phyloP scores from a whole-genome alignment of 2,797 vertebrate genomes.

The Chlorospingus semifuscus region DNA sequence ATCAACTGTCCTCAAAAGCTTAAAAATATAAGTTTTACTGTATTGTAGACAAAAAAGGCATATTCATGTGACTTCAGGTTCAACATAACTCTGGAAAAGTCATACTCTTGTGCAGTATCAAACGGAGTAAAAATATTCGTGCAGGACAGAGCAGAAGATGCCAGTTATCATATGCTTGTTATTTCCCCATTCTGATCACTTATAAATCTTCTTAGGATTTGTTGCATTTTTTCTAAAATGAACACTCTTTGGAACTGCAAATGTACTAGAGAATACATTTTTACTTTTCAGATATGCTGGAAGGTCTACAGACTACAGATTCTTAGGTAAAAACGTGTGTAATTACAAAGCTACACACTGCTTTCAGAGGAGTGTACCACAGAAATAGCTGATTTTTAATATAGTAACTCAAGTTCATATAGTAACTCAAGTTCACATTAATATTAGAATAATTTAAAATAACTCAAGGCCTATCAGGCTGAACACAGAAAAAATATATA shows the following conservation, averaged over 20 bases:
- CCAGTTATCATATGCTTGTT: conserved; percentile 72
- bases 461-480: conserved; percentile 14
- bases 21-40: conserved; percentile 37
- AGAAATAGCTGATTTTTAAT: conserved; percentile 4
- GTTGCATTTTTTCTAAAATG: not conserved
- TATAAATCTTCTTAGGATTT: not conserved
- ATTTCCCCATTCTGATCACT: conserved; percentile 67
- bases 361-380: not conserved
- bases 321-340: not conserved
- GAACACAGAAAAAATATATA: not conserved
- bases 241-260: not conserved
- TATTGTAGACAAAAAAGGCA: conserved; percentile 47
- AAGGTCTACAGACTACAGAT: not conserved
- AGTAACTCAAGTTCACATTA: not conserved
- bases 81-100: not conserved
- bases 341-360: not conserved
- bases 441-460: not conserved
- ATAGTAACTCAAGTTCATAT: not conserved
- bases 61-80: conserved; percentile 15
- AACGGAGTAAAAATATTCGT: conserved; percentile 29
- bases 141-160: conserved; percentile 67
- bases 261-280: not conserved
- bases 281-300: not conserved
- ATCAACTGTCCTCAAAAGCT: conserved; percentile 55
- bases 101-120: conserved; percentile 6